Evolutionary conservation across 2,113 vertebrate species (phyloP).

Genomic region (Apodemus speciosus): DNA sequence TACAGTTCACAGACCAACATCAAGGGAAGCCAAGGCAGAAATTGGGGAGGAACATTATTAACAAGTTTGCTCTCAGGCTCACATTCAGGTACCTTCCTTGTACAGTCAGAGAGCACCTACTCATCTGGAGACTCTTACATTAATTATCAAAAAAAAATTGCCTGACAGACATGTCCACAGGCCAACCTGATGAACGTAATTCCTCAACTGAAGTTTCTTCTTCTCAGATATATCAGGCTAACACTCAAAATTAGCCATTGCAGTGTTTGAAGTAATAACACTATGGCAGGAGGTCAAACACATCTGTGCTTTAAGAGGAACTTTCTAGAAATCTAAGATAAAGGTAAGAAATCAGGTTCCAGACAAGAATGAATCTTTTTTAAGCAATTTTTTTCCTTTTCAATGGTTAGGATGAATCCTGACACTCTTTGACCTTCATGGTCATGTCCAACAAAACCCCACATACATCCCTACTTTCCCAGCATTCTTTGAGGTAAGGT

Average conservation of each 20-base stretch:
- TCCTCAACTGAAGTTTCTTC: background rate
- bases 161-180: too few relatives aligned
- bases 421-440: background rate
- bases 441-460: rapidly evolving
- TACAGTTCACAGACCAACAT: background rate
- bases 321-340: background rate
- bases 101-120: background rate
- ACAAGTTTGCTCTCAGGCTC: background rate
- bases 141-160: background rate
- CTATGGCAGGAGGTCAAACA: background rate
- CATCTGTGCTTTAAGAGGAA: background rate
- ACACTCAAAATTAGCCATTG: background rate
- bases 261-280: background rate
- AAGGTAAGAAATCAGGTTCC: background rate
- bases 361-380: background rate
- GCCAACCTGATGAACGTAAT: background rate
- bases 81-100: background rate
- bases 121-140: background rate
- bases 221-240: background rate
- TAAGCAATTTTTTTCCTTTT: background rate
- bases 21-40: background rate
- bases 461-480: rapidly evolving
- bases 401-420: background rate
- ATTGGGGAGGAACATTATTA: background rate
- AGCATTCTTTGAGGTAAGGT: background rate